Evolutionary conservation across 2,797 vertebrate species (phyloP), one percentile per base, ranked within the genome.

Genomic region (Pseudochirops cupreus): DNA sequence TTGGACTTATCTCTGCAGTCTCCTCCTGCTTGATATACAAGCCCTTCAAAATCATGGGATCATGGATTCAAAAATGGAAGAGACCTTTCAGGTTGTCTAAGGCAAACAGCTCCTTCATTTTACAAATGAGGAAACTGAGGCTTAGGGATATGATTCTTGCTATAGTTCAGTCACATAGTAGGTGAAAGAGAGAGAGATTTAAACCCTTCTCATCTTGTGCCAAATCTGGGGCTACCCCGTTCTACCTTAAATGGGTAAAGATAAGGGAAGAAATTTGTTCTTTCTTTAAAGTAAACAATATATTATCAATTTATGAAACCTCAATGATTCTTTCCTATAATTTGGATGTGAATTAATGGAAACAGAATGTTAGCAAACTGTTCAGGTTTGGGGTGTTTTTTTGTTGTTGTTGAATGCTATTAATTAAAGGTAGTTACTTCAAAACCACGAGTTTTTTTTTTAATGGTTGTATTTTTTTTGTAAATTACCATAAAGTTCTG

Each of bases 261-360:
- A 89, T 93, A 96, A 94, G 74, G 10, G 24, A 39, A 54, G 24
- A 89, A 2, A 28, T 18, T 50, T 93, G 93, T 92, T 95, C 28
- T 96, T 95, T 94, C 50, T 92, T 94, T 94, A 90, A 91, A 46
- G 56, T 94, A 94, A 97, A 93, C 91, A 91, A 92, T 89, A 92
- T 93, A 92, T 94, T n/a, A 50, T 67, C 33, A 67, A 74, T 39
- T 21, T 74, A 18, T 0, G 67, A 29, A 26, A 59, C n/a, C 52
- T 92, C 67, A 92, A 87, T 33, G 91, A 95, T 92, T 92, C 33
- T 94, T 89, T 74, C 59, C 93, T 91, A 82, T 94, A 92, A 90
- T 95, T 94, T 91, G 12, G 91, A 89, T 92, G 54, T 28, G 4
- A 53, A 58, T 21, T 39, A 62, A 56, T 56, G 91, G 5, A 33